phyloP scores from a whole-genome alignment of 2,888 invertebrate species.

The Halocaridina rubra region DNA sequence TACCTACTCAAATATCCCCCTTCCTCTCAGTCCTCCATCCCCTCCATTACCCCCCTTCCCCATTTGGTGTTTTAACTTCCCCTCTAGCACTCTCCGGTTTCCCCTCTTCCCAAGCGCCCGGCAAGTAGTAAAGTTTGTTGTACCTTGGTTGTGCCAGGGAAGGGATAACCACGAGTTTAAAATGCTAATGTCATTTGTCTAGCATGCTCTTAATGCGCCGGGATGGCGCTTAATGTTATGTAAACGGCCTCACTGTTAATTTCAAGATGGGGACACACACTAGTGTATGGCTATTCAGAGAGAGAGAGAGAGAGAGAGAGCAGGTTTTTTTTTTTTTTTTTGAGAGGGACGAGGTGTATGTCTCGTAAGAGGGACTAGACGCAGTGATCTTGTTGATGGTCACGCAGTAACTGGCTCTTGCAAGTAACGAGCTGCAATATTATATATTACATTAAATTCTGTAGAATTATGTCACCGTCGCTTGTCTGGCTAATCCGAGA shows the following conservation, averaged over 20 bases:
- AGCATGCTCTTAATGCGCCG: constrained; percentile 60
- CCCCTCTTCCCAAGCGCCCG: too few relatives aligned
- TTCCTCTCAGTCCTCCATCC: neutral
- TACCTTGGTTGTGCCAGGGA: constrained; percentile 52
- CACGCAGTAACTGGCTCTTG: too few relatives aligned
- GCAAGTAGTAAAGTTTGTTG: constrained; percentile 50
- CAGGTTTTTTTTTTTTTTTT: neutral
- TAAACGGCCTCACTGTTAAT: constrained; percentile 63
- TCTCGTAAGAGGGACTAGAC: neutral
- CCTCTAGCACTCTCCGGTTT: too few relatives aligned
- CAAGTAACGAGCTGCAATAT: too few relatives aligned
- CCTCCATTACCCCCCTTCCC: neutral
- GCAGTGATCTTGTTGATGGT: too few relatives aligned
- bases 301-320: neutral
- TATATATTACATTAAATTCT: too few relatives aligned
- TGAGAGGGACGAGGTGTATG: neutral
- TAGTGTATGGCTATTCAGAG: constrained; percentile 57
- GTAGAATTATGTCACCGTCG: too few relatives aligned
- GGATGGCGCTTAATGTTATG: constrained; percentile 62
- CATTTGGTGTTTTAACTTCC: neutral
- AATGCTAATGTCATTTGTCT: constrained; percentile 64
- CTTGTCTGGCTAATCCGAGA: too few relatives aligned
- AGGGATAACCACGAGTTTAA: constrained; percentile 60
- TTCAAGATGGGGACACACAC: constrained; percentile 59
- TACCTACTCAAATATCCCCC: neutral